Base-by-base conservation (phyloP, 2,113 vertebrate species). In the Mormyrus iriodes region DNA sequence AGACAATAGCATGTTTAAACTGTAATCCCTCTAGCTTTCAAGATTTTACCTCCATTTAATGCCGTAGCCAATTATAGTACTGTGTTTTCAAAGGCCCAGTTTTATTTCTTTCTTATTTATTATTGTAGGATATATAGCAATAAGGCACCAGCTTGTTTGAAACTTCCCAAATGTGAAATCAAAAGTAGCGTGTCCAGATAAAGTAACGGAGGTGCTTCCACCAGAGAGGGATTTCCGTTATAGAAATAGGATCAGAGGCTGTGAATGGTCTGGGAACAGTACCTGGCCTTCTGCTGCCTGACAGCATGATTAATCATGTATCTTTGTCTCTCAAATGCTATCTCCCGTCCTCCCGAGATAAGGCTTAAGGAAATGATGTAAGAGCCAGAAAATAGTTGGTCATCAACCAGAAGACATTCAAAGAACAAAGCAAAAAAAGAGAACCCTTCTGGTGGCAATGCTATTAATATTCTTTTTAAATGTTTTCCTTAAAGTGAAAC, bases 1-100 rank as follows among this genome's bases (percentile, higher is more conserved):
- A 83, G 35, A 83, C 90, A 90, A 87, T 61, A 73, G 84, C 39
- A n/a, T 89, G 83, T 88, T 89, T 90, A 46, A 86, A 53, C 88
- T 89, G 85, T 31, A 61, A 61, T 79, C 17, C 65, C 27, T 58
- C 1, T 13, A 42, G 48, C n/a, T 89, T 89, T 89, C 55, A 21
- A 51, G 89, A 51, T 86, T 42, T 24, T 89, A 42, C 79, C 53
- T 27, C 61, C 39, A 46, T 89, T 84, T 61, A 84, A 89, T 53
- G 19, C 51, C 24, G 3, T 10, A 39, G 21, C 88, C 35, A 51
- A 42, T 84, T 42, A 4, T 39, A 55, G 6, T n/a, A 39, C 76
- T n/a, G 19, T 31, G 3, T 44, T 9, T 44, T 27, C 13, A 39
- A n/a, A 21, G 9, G 19, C 51, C 21, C 27, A 17, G 44, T 53